Conservation (phyloP, 1,140 invertebrate species). For the Drosophila triauraria region DNA sequence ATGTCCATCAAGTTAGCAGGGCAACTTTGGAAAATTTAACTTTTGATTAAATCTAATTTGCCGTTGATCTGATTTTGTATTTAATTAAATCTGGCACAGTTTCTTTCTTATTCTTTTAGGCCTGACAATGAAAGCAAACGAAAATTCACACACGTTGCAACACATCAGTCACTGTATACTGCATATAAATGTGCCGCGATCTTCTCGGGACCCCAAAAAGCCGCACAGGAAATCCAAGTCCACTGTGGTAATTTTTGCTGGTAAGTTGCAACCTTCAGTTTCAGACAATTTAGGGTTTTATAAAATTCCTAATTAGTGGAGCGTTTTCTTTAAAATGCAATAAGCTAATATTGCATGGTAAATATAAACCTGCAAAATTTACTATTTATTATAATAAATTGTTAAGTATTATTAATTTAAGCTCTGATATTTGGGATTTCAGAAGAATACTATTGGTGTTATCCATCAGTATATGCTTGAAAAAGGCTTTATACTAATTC, state of each 20-base stretch:
- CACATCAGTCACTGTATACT: conserved; percentile 11
- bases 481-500: no score
- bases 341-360: conserved; percentile 3
- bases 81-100: conserved; percentile 66
- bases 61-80: conserved; percentile 11
- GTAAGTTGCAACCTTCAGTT: conserved; percentile 7
- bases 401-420: no score
- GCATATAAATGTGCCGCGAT: not conserved
- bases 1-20: no score
- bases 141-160: conserved; percentile 63
- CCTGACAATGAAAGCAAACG: conserved; percentile 36
- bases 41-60: no score
- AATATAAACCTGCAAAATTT: not conserved
- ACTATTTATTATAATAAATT: not conserved
- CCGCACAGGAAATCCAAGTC: conserved; percentile 30
- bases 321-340: conserved; percentile 6
- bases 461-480: no score
- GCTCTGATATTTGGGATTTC: no score
- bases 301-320: conserved; percentile 16
- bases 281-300: conserved; percentile 8
- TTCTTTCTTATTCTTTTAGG: conserved; percentile 23
- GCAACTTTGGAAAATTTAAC: no score
- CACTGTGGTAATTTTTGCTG: not conserved
- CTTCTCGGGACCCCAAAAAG: conserved; percentile 23
- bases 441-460: no score